These are phyloP conservation scores for Ypsolopha sequella DNA, from an alignment of 2,888 invertebrate species.

Conservation along the genomic window DNA sequence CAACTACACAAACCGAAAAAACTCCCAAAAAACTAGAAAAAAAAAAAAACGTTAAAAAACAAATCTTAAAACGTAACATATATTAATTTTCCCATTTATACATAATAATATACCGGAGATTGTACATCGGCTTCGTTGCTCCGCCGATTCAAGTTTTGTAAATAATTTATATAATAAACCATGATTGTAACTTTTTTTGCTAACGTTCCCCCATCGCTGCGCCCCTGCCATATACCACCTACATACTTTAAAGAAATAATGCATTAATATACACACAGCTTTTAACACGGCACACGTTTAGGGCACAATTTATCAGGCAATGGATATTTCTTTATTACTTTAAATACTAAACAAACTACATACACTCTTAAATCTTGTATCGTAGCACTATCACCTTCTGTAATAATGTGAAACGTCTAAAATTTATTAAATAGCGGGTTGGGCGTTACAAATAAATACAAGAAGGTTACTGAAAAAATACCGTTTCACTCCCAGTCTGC, in stretches of 20 bases:
- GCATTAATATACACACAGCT: conserved; percentile 24
- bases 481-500: too few relatives aligned
- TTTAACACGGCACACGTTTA: conserved; percentile 48
- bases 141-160: conserved; percentile 30
- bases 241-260: conserved; percentile 18
- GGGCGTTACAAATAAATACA: conserved; percentile 4
- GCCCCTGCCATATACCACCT: conserved; percentile 13
- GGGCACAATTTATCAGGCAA: conserved; percentile 59
- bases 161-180: conserved; percentile 21
- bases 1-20: conserved; percentile 23
- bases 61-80: conserved; percentile 55
- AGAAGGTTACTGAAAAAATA: background rate
- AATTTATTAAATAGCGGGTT: conserved; percentile 20
- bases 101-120: conserved; percentile 66
- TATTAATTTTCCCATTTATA: conserved; percentile 67
- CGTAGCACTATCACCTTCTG: conserved; percentile 49
- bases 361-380: conserved; percentile 42
- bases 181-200: conserved; percentile 14
- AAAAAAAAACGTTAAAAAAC: conserved; percentile 39
- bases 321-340: conserved; percentile 26
- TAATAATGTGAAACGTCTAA: conserved; percentile 25
- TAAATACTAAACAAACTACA: conserved; percentile 32
- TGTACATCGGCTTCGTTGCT: conserved; percentile 39
- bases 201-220: conserved; percentile 17
- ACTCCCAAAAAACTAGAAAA: conserved; percentile 24